phyloP scores from a whole-genome alignment of 1,140 invertebrate species.

The Brachionus rubens region DNA sequence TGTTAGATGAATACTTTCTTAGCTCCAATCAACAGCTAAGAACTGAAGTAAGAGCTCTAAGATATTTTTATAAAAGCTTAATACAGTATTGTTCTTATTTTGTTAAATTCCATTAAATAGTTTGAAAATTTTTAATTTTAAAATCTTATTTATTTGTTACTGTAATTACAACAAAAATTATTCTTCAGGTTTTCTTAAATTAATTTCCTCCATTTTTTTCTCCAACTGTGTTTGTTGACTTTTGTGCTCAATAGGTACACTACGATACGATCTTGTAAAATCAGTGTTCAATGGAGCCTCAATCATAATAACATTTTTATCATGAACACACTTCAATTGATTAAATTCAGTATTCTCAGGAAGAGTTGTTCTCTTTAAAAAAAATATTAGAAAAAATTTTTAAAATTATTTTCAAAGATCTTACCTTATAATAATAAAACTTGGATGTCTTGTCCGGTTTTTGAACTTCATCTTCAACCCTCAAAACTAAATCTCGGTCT shows the following conservation, averaged over 20 bases:
- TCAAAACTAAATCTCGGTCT: slow-evolving; percentile 40
- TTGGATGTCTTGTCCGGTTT: not conserved
- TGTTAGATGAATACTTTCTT: too few species aligned
- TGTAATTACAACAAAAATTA: too few species aligned
- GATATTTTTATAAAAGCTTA: too few species aligned
- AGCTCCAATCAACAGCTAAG: too few species aligned
- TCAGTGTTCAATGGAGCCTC: slow-evolving; percentile 35
- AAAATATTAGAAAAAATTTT: not conserved
- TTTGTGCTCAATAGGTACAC: slow-evolving; percentile 41
- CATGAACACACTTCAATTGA: slow-evolving; percentile 38
- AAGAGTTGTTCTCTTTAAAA: slow-evolving; percentile 18
- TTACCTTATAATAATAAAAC: slow-evolving; percentile 38
- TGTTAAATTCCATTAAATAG: too few species aligned
- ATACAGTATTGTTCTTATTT: too few species aligned
- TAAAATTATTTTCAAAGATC: not conserved
- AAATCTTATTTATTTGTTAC: too few species aligned
- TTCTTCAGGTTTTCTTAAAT: slow-evolving; percentile 2
- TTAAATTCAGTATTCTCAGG: slow-evolving; percentile 43
- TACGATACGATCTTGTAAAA: slow-evolving; percentile 33
- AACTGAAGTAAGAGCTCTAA: too few species aligned
- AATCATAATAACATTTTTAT: slow-evolving; percentile 25
- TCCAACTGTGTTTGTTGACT: slow-evolving; percentile 1
- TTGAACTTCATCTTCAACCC: slow-evolving; percentile 24
- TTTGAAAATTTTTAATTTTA: too few species aligned
- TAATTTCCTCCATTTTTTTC: slow-evolving; percentile 2